Percentiles rank a stretch among this genome's conserved stretches.
phyloP scores from a whole-genome alignment of 2,888 invertebrate genomes.

The Stenchaetothrips biformis region DNA sequence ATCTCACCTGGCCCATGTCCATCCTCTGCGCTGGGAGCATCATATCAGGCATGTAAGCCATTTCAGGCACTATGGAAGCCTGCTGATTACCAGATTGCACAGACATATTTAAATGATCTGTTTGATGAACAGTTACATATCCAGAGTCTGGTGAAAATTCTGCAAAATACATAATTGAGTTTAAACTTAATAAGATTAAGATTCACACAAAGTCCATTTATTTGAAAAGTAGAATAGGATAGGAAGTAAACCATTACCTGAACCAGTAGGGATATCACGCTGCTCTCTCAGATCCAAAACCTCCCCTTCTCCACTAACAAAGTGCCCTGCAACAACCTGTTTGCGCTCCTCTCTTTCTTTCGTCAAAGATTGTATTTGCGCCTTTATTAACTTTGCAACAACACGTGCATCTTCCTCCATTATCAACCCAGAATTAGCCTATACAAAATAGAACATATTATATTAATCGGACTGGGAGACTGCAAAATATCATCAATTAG shows the following conservation, averaged over 20 bases:
- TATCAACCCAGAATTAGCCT: conserved; percentile 87
- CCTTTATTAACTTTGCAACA: conserved; percentile 85
- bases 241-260: conserved; percentile 30
- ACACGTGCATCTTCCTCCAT: conserved; percentile 91
- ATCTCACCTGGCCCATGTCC: neutral
- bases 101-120: conserved; percentile 32
- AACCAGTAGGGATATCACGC: conserved; percentile 38
- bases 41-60: neutral
- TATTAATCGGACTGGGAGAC: neutral
- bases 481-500: neutral
- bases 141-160: conserved; percentile 41
- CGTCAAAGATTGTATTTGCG: conserved; percentile 72
- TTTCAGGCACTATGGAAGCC: conserved; percentile 29
- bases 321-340: conserved; percentile 19
- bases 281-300: conserved; percentile 52
- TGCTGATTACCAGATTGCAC: conserved; percentile 29
- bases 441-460: conserved; percentile 33
- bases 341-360: conserved; percentile 56
- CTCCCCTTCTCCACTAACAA: neutral
- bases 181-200: neutral
- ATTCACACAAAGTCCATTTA: neutral
- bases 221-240: neutral
- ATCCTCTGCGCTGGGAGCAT: neutral
- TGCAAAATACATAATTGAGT: conserved; percentile 29
- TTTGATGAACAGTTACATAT: conserved; percentile 42